Evolutionary conservation across 1,140 invertebrate genomes (phyloP), one percentile per base, ranked within the genome.

Genomic region (Pristionchus pacificus): DNA sequence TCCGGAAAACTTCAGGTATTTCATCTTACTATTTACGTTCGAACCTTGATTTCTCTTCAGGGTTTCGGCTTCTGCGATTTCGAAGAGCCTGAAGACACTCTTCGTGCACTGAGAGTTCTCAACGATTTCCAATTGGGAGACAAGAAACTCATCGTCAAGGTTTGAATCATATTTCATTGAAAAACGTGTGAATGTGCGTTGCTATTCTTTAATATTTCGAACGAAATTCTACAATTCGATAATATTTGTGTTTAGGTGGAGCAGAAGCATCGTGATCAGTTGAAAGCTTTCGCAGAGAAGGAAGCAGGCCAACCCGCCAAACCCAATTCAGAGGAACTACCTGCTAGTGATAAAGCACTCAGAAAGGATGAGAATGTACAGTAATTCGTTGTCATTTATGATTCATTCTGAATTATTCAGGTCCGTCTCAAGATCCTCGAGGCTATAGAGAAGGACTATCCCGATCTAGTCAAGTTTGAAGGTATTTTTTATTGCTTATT

Each of bases 11-110:
- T 88, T 38, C 88, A 89, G 85, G 60, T 61, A 61, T 27, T 27
- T 6, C 60, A 25, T 25, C n/a, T n/a, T n/a, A n/a, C n/a, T n/a
- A n/a, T n/a, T n/a, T n/a, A n/a, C n/a, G n/a, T n/a, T n/a, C n/a
- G 6, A 49, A 49, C 38, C 38, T 49, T 49, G 38, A n/a, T n/a
- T n/a, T 0, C 15, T 61, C 24, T 70, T 29, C 60, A 61, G 24
- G 94, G 92, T 13, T 99, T 99, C 87, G 96, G 95, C 28, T 98
- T 98, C 86, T 98, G 95, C 87, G 96, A 98, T 86, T 94, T 90
- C 88, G 91, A 89, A 63, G 91, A 92, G 69, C 94, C 95, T 25
- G 93, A 97, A 86, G 92, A 93, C 1, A 96, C 94, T 29, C 87
- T 97, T 66, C 87, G 95, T 77, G 94, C 95, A 77, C 93, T 98